These are phyloP conservation scores for Tichodroma muraria DNA, from an alignment of 2,113 vertebrate genomes.

Conservation along the genomic window DNA sequence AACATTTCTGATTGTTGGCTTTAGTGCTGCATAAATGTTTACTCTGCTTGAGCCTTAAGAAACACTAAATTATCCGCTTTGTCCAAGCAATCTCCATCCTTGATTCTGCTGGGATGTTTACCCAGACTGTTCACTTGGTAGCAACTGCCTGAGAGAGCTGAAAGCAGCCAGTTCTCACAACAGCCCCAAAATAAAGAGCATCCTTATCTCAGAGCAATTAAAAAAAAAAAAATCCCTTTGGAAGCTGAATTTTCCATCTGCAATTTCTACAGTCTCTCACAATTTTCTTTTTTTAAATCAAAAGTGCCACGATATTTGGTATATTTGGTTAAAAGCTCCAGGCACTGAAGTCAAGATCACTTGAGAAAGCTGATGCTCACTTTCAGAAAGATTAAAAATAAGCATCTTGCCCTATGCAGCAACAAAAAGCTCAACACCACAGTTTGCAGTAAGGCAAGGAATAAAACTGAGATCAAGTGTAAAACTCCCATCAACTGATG, in stretches of 20 bases:
- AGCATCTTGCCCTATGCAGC: not conserved
- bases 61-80: not conserved
- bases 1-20: not conserved
- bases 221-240: too few relatives aligned
- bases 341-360: not conserved
- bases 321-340: not conserved
- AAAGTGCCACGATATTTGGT: not conserved
- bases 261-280: not conserved
- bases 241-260: not conserved
- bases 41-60: not conserved
- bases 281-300: not conserved
- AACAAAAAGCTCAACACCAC: not conserved
- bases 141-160: not conserved
- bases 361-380: not conserved
- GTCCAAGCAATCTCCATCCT: not conserved
- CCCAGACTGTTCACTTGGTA: not conserved
- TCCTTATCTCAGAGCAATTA: not conserved
- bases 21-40: not conserved
- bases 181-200: not conserved
- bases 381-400: not conserved
- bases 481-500: not conserved
- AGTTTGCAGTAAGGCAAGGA: not conserved
- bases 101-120: not conserved
- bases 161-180: not conserved
- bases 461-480: not conserved